Percentiles rank a stretch among this genome's conserved stretches.
phyloP scores from a whole-genome alignment of 2,797 vertebrate species.

The Catharus ustulatus region DNA sequence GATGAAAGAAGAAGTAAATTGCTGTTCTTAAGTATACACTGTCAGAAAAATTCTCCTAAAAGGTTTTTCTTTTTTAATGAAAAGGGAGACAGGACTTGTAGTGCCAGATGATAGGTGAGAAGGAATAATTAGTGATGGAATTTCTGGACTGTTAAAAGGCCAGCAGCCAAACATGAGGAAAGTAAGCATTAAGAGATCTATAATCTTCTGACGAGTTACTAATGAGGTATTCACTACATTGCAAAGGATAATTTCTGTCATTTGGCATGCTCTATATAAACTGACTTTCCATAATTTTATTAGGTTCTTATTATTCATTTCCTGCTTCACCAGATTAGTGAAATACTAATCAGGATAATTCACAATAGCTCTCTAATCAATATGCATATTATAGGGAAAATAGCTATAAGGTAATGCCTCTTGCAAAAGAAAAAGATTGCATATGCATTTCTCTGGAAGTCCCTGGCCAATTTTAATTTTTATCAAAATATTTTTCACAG shows the following conservation, averaged over 20 bases:
- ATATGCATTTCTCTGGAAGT: not conserved
- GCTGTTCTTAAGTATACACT: not conserved
- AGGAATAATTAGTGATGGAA: not conserved
- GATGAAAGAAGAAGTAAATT: slow-evolving; percentile 22
- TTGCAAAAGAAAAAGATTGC: not conserved
- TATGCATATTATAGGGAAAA: slow-evolving; percentile 9
- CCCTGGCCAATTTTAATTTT: not conserved
- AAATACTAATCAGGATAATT: slow-evolving; percentile 19
- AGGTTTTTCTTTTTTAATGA: not conserved
- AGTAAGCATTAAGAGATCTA: not conserved
- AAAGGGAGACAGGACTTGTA: not conserved
- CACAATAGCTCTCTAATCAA: not conserved
- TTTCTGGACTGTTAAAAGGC: not conserved
- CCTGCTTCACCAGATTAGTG: not conserved
- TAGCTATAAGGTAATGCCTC: not conserved
- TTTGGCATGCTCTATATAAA: slow-evolving; percentile 10
- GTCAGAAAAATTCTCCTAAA: not conserved
- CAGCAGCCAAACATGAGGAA: not conserved
- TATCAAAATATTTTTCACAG: not conserved
- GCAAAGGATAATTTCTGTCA: slow-evolving; percentile 32
- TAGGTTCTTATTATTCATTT: slow-evolving; percentile 23
- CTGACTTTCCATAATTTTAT: slow-evolving; percentile 45
- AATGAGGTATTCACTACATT: slow-evolving; percentile 16
- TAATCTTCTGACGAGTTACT: slow-evolving; percentile 3
- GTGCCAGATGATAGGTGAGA: not conserved